These are phyloP conservation scores for Halictus ligatus DNA, from an alignment of 2,888 invertebrate species.

Conservation along the genomic window DNA sequence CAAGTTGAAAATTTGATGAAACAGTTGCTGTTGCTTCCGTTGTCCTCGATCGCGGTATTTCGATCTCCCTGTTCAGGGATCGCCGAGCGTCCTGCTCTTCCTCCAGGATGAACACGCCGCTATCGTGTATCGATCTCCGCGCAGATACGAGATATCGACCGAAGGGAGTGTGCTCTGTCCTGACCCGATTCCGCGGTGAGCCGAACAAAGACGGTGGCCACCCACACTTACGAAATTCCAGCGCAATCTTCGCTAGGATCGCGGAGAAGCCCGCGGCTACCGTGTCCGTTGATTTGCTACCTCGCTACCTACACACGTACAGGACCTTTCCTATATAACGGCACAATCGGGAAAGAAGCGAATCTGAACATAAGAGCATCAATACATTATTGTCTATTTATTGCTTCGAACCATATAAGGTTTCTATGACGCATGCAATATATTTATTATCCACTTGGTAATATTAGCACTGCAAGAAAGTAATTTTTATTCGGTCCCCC, in stretches of 20 bases:
- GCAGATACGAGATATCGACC: conserved; percentile 64
- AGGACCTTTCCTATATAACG: no score
- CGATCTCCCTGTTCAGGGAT: background rate
- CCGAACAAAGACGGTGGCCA: conserved; percentile 40
- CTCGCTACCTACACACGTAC: background rate
- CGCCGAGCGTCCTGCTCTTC: conserved; percentile 5
- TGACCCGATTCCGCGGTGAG: conserved; percentile 64
- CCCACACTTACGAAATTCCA: conserved; percentile 57
- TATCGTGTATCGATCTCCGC: conserved; percentile 60
- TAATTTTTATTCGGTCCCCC: no score
- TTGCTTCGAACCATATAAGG: no score
- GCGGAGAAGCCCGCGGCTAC: conserved; percentile 18
- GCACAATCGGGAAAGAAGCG: no score
- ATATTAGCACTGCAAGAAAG: no score
- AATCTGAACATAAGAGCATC: no score
- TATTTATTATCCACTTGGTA: no score
- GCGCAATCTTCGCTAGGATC: conserved; percentile 34
- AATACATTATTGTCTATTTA: no score
- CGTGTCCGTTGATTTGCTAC: conserved; percentile 1
- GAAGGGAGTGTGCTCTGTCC: conserved; percentile 69
- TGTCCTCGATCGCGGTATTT: background rate
- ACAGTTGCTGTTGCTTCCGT: background rate
- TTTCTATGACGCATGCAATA: no score
- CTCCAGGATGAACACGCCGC: conserved; percentile 27
- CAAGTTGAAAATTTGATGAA: no score